Percentiles rank a stretch among this genome's conserved stretches.
Evolutionary conservation across 23 tunicate species (phyloP).

Genomic region (Ciona savignyi): DNA sequence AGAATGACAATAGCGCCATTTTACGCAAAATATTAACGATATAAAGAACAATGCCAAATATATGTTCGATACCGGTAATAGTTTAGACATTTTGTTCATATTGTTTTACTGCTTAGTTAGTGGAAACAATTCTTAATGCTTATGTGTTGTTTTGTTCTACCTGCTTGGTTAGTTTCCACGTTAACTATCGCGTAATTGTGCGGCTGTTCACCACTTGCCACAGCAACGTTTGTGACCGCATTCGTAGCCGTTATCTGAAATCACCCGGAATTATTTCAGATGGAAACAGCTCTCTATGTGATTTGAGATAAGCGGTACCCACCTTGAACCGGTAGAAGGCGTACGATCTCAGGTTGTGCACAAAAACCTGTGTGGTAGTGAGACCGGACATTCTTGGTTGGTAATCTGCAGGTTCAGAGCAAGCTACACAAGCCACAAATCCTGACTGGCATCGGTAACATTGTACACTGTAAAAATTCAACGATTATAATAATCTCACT

Average conservation of each 20-base stretch:
- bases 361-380: conserved; percentile 15
- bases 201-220: conserved; percentile 4
- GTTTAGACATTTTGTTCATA: no score
- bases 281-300: no score
- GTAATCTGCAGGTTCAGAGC: conserved; percentile 8
- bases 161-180: conserved; percentile 59
- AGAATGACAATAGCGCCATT: not conserved
- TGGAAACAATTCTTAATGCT: no score
- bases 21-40: not conserved
- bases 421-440: conserved; percentile 12
- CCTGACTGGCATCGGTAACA: conserved; percentile 17
- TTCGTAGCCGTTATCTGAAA: conserved; percentile 37
- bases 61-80: no score
- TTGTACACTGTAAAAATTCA: conserved; percentile 21
- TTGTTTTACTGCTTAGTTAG: no score
- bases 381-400: conserved; percentile 19
- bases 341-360: conserved; percentile 36
- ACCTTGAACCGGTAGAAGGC: conserved; percentile 79
- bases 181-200: conserved; percentile 10
- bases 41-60: no score
- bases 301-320: not conserved
- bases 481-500: no score
- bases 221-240: conserved; percentile 34
- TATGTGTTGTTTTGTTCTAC: no score
- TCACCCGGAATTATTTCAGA: no score